Conservation (phyloP, 1,140 invertebrate genomes). For the Goniozus legneri region DNA sequence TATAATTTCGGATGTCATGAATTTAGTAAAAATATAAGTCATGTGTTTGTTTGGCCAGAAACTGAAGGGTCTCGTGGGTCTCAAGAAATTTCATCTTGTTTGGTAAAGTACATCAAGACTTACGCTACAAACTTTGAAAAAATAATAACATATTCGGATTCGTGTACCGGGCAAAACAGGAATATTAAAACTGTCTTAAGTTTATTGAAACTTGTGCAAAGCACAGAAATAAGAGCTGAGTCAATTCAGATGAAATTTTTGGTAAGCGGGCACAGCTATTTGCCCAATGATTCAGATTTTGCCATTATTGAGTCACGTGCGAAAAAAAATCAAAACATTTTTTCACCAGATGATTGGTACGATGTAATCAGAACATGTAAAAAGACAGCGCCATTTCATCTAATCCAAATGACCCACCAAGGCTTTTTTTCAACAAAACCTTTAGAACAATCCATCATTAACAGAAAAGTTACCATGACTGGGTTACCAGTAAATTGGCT, state of each 20-base stretch:
- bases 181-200: conserved; percentile 13
- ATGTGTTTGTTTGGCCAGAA: conserved; percentile 21
- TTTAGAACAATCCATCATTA: conserved; percentile 16
- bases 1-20: conserved; percentile 23
- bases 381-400: conserved; percentile 6
- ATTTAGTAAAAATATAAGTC: conserved; percentile 15
- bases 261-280: conserved; percentile 17
- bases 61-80: conserved; percentile 16
- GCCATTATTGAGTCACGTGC: conserved; percentile 12
- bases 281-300: conserved; percentile 18
- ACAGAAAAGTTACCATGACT: conserved; percentile 18
- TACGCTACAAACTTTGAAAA: conserved; percentile 11
- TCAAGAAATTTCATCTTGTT: conserved; percentile 17
- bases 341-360: conserved; percentile 16
- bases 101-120: conserved; percentile 15
- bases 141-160: conserved; percentile 12
- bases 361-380: conserved; percentile 18
- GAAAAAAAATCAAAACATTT: conserved; percentile 16
- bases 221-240: conserved; percentile 16
- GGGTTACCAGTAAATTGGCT: conserved; percentile 16
- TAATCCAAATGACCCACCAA: conserved; percentile 19
- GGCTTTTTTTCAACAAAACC: conserved; percentile 17
- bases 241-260: conserved; percentile 20
- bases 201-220: conserved; percentile 17
- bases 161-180: conserved; percentile 2